Evolutionary conservation across 2,113 vertebrate genomes (phyloP).

Genomic region (Oenanthe oenanthe): DNA sequence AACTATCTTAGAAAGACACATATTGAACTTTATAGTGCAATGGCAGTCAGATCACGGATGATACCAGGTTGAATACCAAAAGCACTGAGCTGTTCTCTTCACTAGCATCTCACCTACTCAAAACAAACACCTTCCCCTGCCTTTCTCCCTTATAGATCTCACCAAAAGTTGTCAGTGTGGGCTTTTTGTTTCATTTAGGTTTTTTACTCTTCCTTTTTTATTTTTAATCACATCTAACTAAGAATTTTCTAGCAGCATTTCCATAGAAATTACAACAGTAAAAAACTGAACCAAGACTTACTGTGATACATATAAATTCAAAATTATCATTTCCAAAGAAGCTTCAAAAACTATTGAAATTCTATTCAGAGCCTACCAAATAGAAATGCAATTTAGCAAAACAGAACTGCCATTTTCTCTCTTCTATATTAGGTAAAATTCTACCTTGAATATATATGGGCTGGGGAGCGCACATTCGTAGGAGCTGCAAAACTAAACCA

Average conservation of each 20-base stretch:
- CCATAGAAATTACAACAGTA: background rate
- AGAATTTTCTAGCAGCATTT: background rate
- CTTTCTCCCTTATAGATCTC: background rate
- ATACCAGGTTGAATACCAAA: background rate
- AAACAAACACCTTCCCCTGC: background rate
- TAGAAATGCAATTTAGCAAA: background rate
- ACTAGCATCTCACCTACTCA: background rate
- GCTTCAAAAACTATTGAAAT: background rate
- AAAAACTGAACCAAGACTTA: background rate
- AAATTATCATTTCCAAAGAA: background rate
- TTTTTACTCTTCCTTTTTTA: background rate
- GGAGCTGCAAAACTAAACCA: conserved; percentile 99
- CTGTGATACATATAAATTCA: background rate
- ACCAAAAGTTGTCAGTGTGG: background rate
- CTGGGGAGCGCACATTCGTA: conserved; percentile 92
- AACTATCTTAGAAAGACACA: background rate
- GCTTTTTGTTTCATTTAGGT: background rate
- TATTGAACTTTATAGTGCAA: background rate
- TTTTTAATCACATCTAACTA: background rate
- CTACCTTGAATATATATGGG: conserved; percentile 90
- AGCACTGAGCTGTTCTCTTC: background rate
- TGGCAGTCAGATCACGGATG: background rate
- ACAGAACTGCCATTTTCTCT: background rate
- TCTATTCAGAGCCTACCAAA: background rate
- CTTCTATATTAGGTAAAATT: background rate